A percentile compares a stretch with the other conserved stretches of the same genome.
Conservation (phyloP, 2,888 invertebrate genomes). For the Anthoptus insignis region DNA sequence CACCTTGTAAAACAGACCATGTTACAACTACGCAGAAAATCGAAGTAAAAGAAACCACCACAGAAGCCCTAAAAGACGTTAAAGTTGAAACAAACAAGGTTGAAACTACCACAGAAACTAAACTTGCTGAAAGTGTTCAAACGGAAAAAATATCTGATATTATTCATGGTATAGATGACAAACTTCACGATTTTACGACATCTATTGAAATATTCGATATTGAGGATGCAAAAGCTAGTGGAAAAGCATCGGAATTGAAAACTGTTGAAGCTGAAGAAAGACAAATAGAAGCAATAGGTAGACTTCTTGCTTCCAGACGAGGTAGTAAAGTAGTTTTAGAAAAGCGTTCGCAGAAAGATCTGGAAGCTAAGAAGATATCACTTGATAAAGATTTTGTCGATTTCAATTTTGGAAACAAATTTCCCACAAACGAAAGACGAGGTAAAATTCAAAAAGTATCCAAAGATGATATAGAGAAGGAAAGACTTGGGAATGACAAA, state of each 20-base stretch:
- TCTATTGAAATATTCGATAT: conserved; percentile 80
- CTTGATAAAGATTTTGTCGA: conserved; percentile 71
- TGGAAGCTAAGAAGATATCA: conserved; percentile 72
- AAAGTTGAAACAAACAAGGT: conserved; percentile 47
- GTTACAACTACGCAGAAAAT: conserved; percentile 47
- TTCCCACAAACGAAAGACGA: conserved; percentile 69
- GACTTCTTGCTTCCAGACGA: conserved; percentile 73
- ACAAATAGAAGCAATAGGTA: conserved; percentile 82
- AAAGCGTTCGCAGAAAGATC: conserved; percentile 75
- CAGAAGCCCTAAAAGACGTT: conserved; percentile 38
- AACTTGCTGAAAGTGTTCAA: conserved; percentile 47
- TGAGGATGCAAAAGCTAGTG: conserved; percentile 71
- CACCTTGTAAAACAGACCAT: conserved; percentile 11
- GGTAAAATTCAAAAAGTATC: conserved; percentile 75
- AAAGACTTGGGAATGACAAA: conserved; percentile 65
- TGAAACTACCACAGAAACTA: conserved; percentile 38
- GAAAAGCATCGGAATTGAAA: conserved; percentile 71
- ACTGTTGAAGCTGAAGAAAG: conserved; percentile 80
- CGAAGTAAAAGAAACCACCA: conserved; percentile 46
- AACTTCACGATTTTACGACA: conserved; percentile 73
- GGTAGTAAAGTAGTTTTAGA: conserved; percentile 73
- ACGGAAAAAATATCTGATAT: conserved; percentile 60
- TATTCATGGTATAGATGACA: conserved; percentile 77
- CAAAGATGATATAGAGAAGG: conserved; percentile 77
- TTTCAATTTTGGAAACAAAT: conserved; percentile 75